A percentile compares a stretch with the other conserved stretches of the same genome.
Evolutionary conservation across 2,888 invertebrate genomes (phyloP).

Genomic region (Rhagonycha lutea): DNA sequence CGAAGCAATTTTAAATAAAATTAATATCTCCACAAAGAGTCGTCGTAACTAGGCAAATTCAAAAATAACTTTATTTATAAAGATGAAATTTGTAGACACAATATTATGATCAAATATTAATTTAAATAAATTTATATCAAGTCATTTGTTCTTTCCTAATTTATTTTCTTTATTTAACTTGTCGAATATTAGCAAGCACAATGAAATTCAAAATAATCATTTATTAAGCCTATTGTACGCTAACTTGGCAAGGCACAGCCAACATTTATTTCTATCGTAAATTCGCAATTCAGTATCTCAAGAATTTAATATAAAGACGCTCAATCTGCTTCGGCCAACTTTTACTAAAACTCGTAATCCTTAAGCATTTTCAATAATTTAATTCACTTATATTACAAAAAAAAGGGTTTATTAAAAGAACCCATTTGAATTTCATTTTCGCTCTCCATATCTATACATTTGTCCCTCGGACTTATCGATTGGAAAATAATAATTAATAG

Average conservation of each 20-base stretch:
- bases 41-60: background rate
- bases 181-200: background rate
- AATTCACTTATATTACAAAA: background rate
- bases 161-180: background rate
- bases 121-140: background rate
- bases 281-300: constrained; percentile 3
- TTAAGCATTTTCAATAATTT: background rate
- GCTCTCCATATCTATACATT: background rate
- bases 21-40: background rate
- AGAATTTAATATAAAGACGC: constrained; percentile 3
- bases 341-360: background rate
- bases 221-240: background rate
- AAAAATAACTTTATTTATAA: background rate
- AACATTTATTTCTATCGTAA: constrained; percentile 1
- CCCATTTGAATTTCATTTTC: background rate
- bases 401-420: background rate
- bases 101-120: background rate
- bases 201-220: constrained; percentile 3
- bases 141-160: background rate
- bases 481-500: background rate
- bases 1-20: background rate
- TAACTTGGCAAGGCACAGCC: background rate
- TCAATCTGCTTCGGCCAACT: background rate
- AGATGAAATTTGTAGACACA: background rate
- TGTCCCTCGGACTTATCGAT: background rate